Conservation (phyloP, 2,797 vertebrate species). For the Leptatherina wallacei region DNA sequence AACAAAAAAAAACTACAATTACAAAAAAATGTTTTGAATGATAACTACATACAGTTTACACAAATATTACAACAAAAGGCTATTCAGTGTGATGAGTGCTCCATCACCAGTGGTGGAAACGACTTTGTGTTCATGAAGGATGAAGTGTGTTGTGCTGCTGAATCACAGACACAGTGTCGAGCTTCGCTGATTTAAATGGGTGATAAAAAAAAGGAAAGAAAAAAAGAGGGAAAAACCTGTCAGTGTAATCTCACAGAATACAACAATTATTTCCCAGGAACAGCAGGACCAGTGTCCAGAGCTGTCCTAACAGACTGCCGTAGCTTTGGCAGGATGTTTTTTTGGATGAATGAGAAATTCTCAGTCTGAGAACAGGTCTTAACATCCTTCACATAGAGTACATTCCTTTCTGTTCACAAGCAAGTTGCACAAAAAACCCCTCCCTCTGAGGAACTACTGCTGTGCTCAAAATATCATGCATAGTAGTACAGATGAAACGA, state of each 20-base stretch:
- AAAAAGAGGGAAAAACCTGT: neutral
- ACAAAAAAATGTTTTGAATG: neutral
- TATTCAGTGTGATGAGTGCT: neutral
- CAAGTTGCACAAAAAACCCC: neutral
- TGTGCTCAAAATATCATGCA: neutral
- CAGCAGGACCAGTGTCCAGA: neutral
- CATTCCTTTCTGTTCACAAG: neutral
- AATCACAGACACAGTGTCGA: neutral
- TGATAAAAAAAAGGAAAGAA: neutral
- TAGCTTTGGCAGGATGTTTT: neutral
- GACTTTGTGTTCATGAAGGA: neutral
- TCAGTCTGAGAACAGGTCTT: neutral
- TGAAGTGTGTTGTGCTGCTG: neutral
- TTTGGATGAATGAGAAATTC: neutral
- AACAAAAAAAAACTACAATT: neutral
- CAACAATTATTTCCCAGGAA: neutral
- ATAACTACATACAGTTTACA: neutral
- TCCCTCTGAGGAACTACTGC: neutral
- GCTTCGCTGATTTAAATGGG: neutral
- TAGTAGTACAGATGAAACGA: constrained; percentile 2
- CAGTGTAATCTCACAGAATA: neutral
- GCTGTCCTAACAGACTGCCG: neutral
- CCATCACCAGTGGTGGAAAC: neutral
- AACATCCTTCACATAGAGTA: neutral
- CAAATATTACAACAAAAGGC: neutral